Conservation (phyloP, 2,113 vertebrate genomes). For the Vidua chalybeata region DNA sequence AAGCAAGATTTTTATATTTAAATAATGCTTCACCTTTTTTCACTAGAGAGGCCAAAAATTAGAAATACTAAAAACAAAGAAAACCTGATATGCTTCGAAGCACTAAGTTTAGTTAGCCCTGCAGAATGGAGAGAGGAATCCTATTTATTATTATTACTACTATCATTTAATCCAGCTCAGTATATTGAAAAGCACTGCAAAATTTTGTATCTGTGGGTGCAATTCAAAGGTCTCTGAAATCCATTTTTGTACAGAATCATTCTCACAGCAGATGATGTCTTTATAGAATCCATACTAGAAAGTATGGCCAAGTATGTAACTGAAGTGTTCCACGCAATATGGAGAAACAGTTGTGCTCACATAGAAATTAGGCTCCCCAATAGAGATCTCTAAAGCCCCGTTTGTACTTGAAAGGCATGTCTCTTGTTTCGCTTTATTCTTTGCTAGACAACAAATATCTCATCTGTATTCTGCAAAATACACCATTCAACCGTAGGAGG, state of each 20-base stretch:
- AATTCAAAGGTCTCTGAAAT: slow-evolving; percentile 27
- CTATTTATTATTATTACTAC: neutral
- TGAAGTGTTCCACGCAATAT: slow-evolving; percentile 60
- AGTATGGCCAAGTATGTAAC: slow-evolving; percentile 54
- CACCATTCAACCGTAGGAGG: slow-evolving; percentile 38
- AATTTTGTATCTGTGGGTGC: neutral
- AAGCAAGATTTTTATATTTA: neutral
- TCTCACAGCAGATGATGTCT: slow-evolving; percentile 34
- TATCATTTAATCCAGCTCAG: neutral
- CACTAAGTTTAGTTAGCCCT: neutral
- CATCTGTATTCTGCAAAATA: slow-evolving; percentile 70
- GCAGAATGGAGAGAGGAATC: neutral
- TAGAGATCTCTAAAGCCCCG: slow-evolving; percentile 59
- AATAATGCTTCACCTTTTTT: neutral
- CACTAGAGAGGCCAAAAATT: neutral
- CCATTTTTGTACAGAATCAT: slow-evolving; percentile 40
- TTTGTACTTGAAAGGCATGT: slow-evolving; percentile 64
- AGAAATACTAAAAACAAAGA: neutral
- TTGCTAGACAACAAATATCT: slow-evolving; percentile 63
- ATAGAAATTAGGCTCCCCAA: slow-evolving; percentile 62
- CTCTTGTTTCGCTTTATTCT: neutral
- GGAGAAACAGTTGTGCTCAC: slow-evolving; percentile 70
- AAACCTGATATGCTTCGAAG: neutral
- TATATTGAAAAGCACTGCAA: neutral
- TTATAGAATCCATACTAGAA: slow-evolving; percentile 53